Evolutionary conservation across 1,140 invertebrate species (phyloP).

Genomic region (Hyles euphorbiae): DNA sequence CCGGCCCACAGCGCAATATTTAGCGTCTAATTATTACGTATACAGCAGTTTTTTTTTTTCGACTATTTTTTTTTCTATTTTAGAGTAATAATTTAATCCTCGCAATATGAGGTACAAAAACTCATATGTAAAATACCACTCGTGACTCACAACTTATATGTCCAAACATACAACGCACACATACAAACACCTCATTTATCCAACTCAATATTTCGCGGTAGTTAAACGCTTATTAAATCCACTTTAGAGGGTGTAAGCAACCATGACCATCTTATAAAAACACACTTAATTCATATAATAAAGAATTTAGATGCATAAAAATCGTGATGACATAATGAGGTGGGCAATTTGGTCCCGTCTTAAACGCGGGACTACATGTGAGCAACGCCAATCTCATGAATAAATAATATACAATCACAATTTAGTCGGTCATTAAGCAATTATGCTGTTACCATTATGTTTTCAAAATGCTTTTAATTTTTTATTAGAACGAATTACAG

Average conservation of each 20-base stretch:
- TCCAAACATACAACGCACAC: background rate
- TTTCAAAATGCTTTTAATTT: constrained; percentile 73
- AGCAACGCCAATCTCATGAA: constrained; percentile 54
- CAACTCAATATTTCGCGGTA: constrained; percentile 3
- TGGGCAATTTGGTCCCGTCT: constrained; percentile 44
- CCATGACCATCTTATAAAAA: constrained; percentile 53
- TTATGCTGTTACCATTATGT: constrained; percentile 69
- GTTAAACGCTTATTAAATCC: constrained; percentile 49
- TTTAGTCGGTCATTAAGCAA: constrained; percentile 68
- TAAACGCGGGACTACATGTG: constrained; percentile 40
- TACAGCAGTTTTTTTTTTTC: too few relatives aligned
- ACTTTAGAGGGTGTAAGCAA: constrained; percentile 51
- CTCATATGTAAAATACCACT: too few relatives aligned
- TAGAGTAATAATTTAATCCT: too few relatives aligned
- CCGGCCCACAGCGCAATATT: too few relatives aligned
- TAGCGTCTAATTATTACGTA: too few relatives aligned
- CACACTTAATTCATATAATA: constrained; percentile 50
- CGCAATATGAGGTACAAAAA: too few relatives aligned
- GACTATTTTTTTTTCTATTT: too few relatives aligned
- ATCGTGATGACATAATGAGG: constrained; percentile 69
- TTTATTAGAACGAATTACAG: constrained; percentile 69
- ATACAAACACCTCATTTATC: background rate
- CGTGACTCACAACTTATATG: background rate
- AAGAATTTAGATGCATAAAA: constrained; percentile 68
- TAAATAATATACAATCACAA: constrained; percentile 70